phyloP scores from a whole-genome alignment of 2,113 vertebrate genomes.

The Urocolius indicus region DNA sequence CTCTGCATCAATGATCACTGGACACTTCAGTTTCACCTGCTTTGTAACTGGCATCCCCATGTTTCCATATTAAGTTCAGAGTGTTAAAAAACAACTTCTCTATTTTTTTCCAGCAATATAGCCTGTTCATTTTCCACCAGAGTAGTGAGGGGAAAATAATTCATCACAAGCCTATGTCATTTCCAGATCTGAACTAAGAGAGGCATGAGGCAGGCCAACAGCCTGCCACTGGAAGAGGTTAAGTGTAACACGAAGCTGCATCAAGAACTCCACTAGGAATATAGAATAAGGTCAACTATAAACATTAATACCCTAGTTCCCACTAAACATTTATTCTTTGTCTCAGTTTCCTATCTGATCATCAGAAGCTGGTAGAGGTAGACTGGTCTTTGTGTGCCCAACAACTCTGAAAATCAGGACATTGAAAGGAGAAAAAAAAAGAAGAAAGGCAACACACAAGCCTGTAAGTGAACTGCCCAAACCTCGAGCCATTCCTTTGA shows the following conservation, averaged over 20 bases:
- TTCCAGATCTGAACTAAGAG: background rate
- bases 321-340: background rate
- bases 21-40: background rate
- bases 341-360: background rate
- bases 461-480: background rate
- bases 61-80: fast-evolving
- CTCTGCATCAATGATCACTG: background rate
- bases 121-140: background rate
- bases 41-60: background rate
- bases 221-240: background rate
- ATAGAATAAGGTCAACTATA: background rate
- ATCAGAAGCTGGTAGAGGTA: background rate
- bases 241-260: background rate
- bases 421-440: background rate
- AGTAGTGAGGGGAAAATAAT: background rate
- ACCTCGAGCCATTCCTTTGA: background rate
- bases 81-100: background rate
- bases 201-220: background rate
- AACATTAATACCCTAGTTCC: background rate
- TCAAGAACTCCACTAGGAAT: background rate
- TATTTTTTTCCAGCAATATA: background rate
- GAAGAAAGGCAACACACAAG: background rate
- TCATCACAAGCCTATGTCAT: background rate
- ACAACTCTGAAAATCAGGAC: background rate
- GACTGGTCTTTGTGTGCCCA: background rate